Percentiles rank a stretch among this genome's conserved stretches.
These are phyloP conservation scores for Macrosoma leucophasiata DNA, from an alignment of 2,888 invertebrate species.

Conservation along the genomic window DNA sequence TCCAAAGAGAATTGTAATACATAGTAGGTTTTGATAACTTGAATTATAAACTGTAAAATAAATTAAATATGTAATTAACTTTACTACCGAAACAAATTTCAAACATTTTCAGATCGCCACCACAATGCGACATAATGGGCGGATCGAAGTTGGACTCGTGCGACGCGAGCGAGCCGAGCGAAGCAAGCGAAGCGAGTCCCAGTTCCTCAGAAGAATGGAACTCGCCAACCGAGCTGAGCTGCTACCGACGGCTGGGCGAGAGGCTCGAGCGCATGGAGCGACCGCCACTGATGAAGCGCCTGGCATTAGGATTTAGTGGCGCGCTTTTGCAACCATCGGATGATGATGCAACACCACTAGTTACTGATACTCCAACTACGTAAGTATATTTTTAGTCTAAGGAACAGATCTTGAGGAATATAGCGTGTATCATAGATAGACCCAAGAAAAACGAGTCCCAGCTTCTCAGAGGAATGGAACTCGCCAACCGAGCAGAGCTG, in stretches of 20 bases:
- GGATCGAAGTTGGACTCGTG: conserved; percentile 33
- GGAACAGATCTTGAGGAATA: no score
- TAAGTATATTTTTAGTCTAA: no score
- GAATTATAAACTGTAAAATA: no score
- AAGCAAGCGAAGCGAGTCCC: conserved; percentile 63
- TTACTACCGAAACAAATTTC: conserved; percentile 1
- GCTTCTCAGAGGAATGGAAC: conserved; percentile 90
- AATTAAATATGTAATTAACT: background rate
- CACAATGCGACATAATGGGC: conserved; percentile 61
- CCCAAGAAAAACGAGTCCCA: conserved; percentile 67
- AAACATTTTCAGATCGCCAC: conserved; percentile 45
- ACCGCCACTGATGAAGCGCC: conserved; percentile 85
- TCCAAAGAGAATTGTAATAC: no score
- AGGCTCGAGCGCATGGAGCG: conserved; percentile 77
- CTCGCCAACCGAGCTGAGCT: conserved; percentile 90
- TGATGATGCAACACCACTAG: conserved; percentile 86
- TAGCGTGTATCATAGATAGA: no score
- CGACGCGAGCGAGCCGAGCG: conserved; percentile 50
- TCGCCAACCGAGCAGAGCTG: conserved; percentile 92
- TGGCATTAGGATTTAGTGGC: conserved; percentile 84
- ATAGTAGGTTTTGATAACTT: no score
- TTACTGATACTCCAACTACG: conserved; percentile 79
- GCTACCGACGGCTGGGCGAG: conserved; percentile 86
- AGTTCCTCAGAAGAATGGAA: conserved; percentile 91
- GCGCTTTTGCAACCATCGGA: conserved; percentile 62